Percentiles rank a stretch among this genome's conserved stretches.
phyloP scores from a whole-genome alignment of 1,140 invertebrate species.

The Camponotus floridanus region DNA sequence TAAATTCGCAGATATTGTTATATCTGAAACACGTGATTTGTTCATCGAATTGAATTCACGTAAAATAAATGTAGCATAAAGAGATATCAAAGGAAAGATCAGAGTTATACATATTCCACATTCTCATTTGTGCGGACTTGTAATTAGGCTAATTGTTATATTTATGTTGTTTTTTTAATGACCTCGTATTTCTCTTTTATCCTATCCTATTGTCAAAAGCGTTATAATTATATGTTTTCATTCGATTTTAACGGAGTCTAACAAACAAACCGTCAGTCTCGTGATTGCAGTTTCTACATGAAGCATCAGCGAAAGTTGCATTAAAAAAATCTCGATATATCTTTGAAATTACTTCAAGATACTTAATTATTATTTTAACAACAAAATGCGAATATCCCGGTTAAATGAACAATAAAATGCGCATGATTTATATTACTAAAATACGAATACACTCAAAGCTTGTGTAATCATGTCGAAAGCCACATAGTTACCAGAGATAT shows the following conservation, averaged over 20 bases:
- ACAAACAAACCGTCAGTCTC: neutral
- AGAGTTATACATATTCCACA: too few relatives aligned
- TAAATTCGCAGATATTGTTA: neutral
- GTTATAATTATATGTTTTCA: neutral
- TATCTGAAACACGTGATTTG: neutral
- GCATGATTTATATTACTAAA: slow-evolving; percentile 23
- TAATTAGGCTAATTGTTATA: neutral
- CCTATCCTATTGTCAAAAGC: neutral
- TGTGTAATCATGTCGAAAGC: slow-evolving; percentile 43
- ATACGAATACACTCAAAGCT: slow-evolving; percentile 40
- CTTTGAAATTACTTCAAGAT: neutral
- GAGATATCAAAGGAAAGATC: neutral
- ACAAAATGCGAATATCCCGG: neutral
- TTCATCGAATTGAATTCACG: neutral
- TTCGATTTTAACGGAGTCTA: neutral
- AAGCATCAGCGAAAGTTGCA: neutral
- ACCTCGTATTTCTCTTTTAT: too few relatives aligned
- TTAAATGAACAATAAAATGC: slow-evolving; percentile 37
- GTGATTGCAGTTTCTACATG: neutral
- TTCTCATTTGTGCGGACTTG: too few relatives aligned
- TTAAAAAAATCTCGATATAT: neutral
- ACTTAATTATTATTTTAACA: neutral
- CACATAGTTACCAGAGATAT: slow-evolving; percentile 47
- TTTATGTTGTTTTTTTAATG: neutral
- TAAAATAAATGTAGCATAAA: slow-evolving; percentile 10